phyloP scores from a whole-genome alignment of 2,888 invertebrate genomes.

The Mesodorylaimus sp. region DNA sequence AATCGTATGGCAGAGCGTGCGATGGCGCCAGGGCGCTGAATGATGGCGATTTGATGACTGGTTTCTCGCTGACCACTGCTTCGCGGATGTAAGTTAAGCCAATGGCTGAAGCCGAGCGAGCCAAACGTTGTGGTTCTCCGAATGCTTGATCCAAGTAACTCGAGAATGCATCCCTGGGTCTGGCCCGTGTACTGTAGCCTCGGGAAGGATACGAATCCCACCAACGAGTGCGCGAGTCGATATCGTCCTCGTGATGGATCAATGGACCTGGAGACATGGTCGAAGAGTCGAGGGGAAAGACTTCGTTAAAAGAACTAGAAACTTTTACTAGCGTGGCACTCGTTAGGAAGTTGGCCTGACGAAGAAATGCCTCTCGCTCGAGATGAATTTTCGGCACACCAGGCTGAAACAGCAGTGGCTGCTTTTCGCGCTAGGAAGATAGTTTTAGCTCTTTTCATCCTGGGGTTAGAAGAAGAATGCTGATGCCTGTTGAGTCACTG shows the following conservation, averaged over 20 bases:
- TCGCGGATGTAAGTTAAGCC: slow-evolving; percentile 25
- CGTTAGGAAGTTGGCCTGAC: no score
- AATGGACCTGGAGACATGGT: background rate
- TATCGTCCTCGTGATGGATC: slow-evolving; percentile 18
- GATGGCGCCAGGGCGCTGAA: slow-evolving; percentile 26
- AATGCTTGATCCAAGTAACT: slow-evolving; percentile 21
- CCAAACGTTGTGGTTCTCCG: slow-evolving; percentile 23
- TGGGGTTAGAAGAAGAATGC: no score
- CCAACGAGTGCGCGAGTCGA: slow-evolving; percentile 24
- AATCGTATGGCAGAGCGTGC: slow-evolving; percentile 19
- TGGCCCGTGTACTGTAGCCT: background rate
- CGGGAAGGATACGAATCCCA: slow-evolving; percentile 16
- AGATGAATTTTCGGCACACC: no score
- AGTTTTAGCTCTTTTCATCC: no score
- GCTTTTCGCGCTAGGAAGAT: no score
- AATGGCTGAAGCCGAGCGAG: slow-evolving; percentile 24
- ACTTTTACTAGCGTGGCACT: no score
- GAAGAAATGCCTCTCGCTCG: no score
- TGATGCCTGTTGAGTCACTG: no score
- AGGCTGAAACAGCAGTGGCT: no score
- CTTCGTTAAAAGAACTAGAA: no score
- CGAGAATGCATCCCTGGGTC: slow-evolving; percentile 15
- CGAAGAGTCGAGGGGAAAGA: no score
- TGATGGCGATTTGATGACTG: slow-evolving; percentile 19
- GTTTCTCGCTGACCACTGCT: slow-evolving; percentile 14